A percentile compares a stretch with the other conserved stretches of the same genome.
Conservation (phyloP, 2,113 vertebrate genomes). For the Actenoides lindsayi region DNA sequence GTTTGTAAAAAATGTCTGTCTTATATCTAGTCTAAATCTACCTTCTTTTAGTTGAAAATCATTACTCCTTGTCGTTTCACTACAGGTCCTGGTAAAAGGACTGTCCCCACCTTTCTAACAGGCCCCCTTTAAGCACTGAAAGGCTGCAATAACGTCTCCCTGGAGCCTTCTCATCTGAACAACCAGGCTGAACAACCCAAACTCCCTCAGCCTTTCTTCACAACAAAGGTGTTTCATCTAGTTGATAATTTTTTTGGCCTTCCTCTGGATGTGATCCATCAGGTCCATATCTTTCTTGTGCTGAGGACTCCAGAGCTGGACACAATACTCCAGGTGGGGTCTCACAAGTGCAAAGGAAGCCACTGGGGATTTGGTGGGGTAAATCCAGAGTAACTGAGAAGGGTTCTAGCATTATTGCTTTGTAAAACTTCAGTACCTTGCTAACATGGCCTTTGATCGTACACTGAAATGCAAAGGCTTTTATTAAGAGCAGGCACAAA, state of each 20-base stretch:
- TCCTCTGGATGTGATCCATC: too few species aligned
- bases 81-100: neutral
- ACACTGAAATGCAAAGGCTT: neutral
- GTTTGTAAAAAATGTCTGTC: neutral
- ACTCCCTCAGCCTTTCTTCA: too few species aligned
- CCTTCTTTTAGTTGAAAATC: neutral
- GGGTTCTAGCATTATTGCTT: neutral
- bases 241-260: too few species aligned
- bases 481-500: neutral
- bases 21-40: neutral
- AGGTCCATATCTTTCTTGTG: neutral
- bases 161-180: neutral
- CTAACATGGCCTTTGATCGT: neutral
- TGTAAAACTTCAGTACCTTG: neutral
- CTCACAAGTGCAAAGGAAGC: neutral
- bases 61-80: neutral
- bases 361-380: neutral
- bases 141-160: neutral
- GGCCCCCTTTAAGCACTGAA: neutral
- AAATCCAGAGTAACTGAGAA: neutral
- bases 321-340: neutral
- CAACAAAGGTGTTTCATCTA: too few species aligned
- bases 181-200: too few species aligned
- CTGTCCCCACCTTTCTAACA: neutral
- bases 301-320: neutral